These are phyloP conservation scores for Caloenas nicobarica DNA, from an alignment of 2,113 vertebrate species.

Conservation along the genomic window DNA sequence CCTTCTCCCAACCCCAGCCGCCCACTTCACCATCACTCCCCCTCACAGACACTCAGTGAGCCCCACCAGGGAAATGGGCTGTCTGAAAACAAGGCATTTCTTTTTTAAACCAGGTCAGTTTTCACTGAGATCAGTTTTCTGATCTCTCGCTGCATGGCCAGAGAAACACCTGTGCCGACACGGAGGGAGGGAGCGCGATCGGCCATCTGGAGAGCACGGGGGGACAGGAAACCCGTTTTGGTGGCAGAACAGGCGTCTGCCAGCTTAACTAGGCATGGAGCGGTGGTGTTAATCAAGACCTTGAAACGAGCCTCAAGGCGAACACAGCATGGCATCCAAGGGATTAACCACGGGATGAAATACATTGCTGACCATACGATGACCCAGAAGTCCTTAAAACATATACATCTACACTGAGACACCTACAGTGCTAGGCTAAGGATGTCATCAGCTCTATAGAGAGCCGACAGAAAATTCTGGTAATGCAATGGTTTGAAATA, in stretches of 20 bases:
- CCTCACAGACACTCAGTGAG: neutral
- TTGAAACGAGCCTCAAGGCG: slow-evolving; percentile 50
- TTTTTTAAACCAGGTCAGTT: slow-evolving; percentile 41
- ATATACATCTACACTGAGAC: neutral
- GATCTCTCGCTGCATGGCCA: slow-evolving; percentile 22
- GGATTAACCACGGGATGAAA: neutral
- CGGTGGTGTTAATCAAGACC: slow-evolving; percentile 49
- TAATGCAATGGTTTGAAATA: neutral
- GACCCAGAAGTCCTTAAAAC: slow-evolving; percentile 2
- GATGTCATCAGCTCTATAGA: neutral
- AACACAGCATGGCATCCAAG: neutral
- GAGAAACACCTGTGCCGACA: slow-evolving; percentile 53
- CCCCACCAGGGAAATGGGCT: neutral
- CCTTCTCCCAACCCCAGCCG: neutral
- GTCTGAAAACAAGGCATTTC: neutral
- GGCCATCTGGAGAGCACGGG: slow-evolving; percentile 51
- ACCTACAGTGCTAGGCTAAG: neutral
- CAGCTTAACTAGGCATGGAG: slow-evolving; percentile 68
- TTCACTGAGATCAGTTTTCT: slow-evolving; percentile 50
- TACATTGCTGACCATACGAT: neutral
- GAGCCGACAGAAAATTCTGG: neutral
- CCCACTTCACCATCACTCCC: accelerated
- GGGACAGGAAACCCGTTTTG: slow-evolving; percentile 57
- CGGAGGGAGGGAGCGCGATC: neutral
- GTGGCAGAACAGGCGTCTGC: slow-evolving; percentile 45